Evolutionary conservation across 2,888 invertebrate species (phyloP).

Genomic region (Macaria notata): DNA sequence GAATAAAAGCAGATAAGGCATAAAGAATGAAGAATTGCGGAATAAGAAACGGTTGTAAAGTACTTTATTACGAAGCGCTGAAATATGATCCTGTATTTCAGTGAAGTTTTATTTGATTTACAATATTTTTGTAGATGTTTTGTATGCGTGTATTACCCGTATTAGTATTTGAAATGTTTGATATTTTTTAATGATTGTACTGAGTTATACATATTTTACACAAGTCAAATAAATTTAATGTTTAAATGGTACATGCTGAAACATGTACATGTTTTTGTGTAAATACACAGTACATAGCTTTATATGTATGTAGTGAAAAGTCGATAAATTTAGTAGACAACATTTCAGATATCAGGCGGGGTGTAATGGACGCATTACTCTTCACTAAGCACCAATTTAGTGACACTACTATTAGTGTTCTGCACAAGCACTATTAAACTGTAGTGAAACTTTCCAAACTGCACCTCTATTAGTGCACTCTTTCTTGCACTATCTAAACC

Average conservation of each 20-base stretch:
- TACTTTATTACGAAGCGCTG: conserved; percentile 41
- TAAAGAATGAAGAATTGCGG: conserved; percentile 30
- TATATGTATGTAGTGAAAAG: not conserved
- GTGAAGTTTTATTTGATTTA: conserved; percentile 35
- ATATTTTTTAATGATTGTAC: not conserved
- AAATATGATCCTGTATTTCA: conserved; percentile 39
- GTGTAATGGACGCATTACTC: conserved; percentile 39
- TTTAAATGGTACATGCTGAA: not conserved
- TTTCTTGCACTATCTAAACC: conserved; percentile 43
- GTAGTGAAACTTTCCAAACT: conserved; percentile 41
- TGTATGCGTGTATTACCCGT: conserved; percentile 20
- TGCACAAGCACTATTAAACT: conserved; percentile 61
- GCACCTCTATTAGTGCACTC: conserved; percentile 60
- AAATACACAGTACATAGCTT: not conserved
- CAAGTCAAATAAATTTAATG: too few species aligned
- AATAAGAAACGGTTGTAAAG: conserved; percentile 45
- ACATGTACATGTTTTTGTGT: not conserved
- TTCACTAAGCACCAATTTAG: conserved; percentile 50
- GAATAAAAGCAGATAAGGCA: conserved; percentile 41
- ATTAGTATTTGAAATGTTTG: not conserved
- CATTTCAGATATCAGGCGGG: conserved; percentile 19
- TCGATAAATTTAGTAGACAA: conserved; percentile 1
- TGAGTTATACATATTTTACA: not conserved
- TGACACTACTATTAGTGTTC: conserved; percentile 48
- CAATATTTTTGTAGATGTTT: conserved; percentile 29